phyloP scores from a whole-genome alignment of 2,888 invertebrate genomes.

The Sphaerophoria rueppellii region DNA sequence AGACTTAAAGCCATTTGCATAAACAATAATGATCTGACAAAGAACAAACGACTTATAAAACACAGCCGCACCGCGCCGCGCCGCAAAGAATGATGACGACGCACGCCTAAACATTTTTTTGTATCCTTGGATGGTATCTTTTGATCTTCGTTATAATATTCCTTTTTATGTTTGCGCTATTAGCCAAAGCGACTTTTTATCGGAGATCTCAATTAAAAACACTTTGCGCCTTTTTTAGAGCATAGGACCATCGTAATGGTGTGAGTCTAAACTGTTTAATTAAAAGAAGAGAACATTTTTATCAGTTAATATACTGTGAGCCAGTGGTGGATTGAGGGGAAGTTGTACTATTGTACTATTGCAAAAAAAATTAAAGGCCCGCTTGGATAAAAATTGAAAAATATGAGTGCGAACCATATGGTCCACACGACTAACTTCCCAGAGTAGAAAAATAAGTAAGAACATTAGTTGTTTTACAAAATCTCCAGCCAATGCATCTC shows the following conservation, averaged over 20 bases:
- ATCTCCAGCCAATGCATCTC: too few relatives aligned
- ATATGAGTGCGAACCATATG: too few relatives aligned
- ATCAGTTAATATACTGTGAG: neutral
- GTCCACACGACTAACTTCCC: too few relatives aligned
- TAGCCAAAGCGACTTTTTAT: neutral
- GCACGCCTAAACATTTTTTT: neutral
- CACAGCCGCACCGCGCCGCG: slow-evolving; percentile 7
- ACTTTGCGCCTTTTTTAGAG: slow-evolving; percentile 25
- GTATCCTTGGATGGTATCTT: slow-evolving; percentile 14
- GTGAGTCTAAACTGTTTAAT: neutral
- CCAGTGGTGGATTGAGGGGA: slow-evolving; percentile 22
- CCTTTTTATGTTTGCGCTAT: neutral
- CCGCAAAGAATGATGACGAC: neutral
- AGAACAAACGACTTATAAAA: slow-evolving; percentile 13
- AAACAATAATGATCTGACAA: slow-evolving; percentile 54
- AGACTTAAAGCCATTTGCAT: slow-evolving; percentile 44
- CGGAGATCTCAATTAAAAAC: slow-evolving; percentile 40
- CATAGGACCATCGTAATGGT: neutral
- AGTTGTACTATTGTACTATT: too few relatives aligned
- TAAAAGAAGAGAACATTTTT: slow-evolving; percentile 18
- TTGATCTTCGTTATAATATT: slow-evolving; percentile 48
- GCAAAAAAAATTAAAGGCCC: too few relatives aligned
- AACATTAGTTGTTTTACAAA: too few relatives aligned
- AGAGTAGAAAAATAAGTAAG: too few relatives aligned
- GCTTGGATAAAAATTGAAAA: too few relatives aligned